Conservation (phyloP, 2,888 invertebrate species). For the Lasius platythorax region DNA sequence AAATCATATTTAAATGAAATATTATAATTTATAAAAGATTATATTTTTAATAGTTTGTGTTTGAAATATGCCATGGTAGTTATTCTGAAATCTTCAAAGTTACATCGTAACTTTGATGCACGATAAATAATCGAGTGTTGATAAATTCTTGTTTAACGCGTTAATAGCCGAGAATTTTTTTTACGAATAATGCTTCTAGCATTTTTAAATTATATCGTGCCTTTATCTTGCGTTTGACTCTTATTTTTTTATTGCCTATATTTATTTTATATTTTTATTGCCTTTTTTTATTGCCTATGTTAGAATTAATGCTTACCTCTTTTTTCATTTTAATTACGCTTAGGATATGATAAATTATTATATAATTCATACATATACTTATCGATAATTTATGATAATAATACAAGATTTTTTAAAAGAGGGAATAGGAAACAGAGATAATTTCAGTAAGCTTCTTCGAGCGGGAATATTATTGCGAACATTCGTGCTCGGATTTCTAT, state of each 20-base stretch:
- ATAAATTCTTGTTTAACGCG: background rate
- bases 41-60: no score
- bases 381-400: background rate
- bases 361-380: background rate
- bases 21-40: no score
- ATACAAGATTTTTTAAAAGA: background rate
- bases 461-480: background rate
- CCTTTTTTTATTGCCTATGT: background rate
- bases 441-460: background rate
- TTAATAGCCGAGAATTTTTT: background rate
- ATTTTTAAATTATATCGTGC: background rate
- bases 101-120: background rate
- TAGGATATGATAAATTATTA: background rate
- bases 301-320: background rate
- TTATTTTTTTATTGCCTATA: background rate
- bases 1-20: no score
- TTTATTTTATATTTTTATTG: no score
- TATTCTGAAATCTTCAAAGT: background rate
- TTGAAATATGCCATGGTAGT: no score
- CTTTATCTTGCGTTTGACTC: no score
- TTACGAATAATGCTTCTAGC: background rate
- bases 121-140: background rate
- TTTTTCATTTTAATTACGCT: background rate
- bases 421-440: background rate
- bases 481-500: background rate